phyloP scores from a whole-genome alignment of 2,113 vertebrate genomes.

The Monarcha castaneiventris region DNA sequence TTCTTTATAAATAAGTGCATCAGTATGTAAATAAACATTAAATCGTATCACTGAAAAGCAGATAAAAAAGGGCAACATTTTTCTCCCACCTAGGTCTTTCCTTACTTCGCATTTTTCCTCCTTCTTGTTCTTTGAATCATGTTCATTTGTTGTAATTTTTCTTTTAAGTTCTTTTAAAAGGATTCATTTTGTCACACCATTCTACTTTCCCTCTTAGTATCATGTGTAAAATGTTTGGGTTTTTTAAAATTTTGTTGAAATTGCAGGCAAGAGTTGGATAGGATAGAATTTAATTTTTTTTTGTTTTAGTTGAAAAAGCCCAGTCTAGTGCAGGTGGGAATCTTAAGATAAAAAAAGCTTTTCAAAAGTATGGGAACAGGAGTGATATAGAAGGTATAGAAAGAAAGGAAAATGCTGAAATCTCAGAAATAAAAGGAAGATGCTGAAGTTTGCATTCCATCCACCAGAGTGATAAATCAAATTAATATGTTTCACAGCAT shows the following conservation, averaged over 20 bases:
- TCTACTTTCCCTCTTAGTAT: neutral
- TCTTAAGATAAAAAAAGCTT: neutral
- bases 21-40: neutral
- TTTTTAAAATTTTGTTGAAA: neutral
- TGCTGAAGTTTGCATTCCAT: neutral
- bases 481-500: neutral
- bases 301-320: neutral
- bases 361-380: neutral
- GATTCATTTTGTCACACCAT: neutral
- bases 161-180: neutral
- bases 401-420: neutral
- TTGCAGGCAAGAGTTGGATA: neutral
- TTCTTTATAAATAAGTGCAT: neutral
- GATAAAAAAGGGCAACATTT: neutral
- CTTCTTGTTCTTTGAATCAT: neutral
- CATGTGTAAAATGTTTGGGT: fast-evolving
- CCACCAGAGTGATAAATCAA: neutral
- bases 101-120: neutral
- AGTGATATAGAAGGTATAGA: neutral
- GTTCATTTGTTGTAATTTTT: neutral
- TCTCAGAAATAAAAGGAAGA: neutral
- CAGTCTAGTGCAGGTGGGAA: neutral
- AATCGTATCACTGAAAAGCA: neutral
- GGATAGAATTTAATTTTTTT: neutral
- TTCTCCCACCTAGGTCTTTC: neutral